Conservation (phyloP, 2,888 invertebrate species). For the Reticulitermes lucifugus region DNA sequence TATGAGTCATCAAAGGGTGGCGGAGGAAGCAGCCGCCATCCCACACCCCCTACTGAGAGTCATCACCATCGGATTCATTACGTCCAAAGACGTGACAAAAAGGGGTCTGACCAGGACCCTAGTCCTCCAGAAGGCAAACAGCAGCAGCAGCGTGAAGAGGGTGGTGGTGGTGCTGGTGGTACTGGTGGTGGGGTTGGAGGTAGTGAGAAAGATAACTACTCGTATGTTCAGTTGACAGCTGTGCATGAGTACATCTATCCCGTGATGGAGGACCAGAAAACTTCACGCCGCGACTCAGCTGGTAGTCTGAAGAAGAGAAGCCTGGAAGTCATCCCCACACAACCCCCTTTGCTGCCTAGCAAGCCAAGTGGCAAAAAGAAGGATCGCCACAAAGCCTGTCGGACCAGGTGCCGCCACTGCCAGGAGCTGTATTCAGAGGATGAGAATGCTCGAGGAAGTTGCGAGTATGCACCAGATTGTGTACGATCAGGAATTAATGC, state of each 20-base stretch:
- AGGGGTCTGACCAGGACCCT: constrained; percentile 57
- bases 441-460: constrained; percentile 87
- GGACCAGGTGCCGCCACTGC: constrained; percentile 75
- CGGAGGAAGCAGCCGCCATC: constrained; percentile 53
- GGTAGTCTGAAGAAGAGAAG: constrained; percentile 76
- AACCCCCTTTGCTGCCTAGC: constrained; percentile 63
- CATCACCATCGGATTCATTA: constrained; percentile 72
- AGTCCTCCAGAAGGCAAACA: constrained; percentile 56
- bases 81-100: constrained; percentile 65
- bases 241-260: constrained; percentile 93
- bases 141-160: constrained; percentile 44
- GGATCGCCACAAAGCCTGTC: constrained; percentile 61
- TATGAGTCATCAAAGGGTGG: constrained; percentile 72
- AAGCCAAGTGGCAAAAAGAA: constrained; percentile 57
- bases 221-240: constrained; percentile 86
- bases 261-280: constrained; percentile 68
- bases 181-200: constrained; percentile 37
- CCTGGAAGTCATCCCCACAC: constrained; percentile 64
- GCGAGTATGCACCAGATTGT: constrained; percentile 88
- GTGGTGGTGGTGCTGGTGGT: background rate
- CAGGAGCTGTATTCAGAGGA: constrained; percentile 86
- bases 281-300: constrained; percentile 66
- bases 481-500: constrained; percentile 83
- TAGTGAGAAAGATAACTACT: constrained; percentile 72
- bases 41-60: constrained; percentile 58